Evolutionary conservation across 2,113 vertebrate genomes (phyloP).

Genomic region (human): DNA sequence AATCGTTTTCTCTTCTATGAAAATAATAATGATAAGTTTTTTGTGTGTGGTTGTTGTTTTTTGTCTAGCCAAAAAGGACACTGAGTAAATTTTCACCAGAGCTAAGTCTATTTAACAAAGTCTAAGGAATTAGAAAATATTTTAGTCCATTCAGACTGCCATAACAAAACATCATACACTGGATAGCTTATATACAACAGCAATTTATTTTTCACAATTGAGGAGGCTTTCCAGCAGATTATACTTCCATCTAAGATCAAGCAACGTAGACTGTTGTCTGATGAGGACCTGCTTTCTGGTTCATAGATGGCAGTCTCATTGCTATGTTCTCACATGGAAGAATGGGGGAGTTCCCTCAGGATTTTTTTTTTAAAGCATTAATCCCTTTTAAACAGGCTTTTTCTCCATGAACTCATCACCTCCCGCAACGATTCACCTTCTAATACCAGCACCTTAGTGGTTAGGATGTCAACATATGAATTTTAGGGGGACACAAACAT

Average conservation of each 20-base stretch:
- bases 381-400: not conserved
- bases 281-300: not conserved
- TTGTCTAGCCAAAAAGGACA: not conserved
- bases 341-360: not conserved
- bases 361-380: not conserved
- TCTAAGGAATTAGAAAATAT: not conserved
- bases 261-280: not conserved
- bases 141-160: not conserved
- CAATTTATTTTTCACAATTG: not conserved
- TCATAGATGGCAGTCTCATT: not conserved
- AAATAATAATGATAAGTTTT: not conserved
- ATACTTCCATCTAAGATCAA: not conserved
- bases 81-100: not conserved
- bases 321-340: not conserved
- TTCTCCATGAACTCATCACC: not conserved
- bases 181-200: not conserved
- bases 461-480: not conserved
- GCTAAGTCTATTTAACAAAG: not conserved
- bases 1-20: not conserved
- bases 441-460: not conserved
- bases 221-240: not conserved
- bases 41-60: not conserved
- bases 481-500: not conserved
- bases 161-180: not conserved
- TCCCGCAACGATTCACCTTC: not conserved